These are phyloP conservation scores for Acipenser transmontanus DNA, from an alignment of 2,797 vertebrate genomes.

Conservation along the genomic window DNA sequence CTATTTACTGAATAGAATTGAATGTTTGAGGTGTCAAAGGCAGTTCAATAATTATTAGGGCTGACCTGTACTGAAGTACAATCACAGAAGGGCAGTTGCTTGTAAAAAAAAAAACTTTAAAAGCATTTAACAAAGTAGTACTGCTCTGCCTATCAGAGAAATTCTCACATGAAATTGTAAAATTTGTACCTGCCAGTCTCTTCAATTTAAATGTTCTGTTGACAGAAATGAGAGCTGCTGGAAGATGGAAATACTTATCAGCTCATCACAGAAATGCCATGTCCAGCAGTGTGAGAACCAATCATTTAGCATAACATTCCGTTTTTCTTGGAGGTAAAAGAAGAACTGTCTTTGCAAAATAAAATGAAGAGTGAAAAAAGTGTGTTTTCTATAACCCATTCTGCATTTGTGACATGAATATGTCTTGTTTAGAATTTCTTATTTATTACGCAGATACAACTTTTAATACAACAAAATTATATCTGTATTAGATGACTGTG, in stretches of 20 bases:
- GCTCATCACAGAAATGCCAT: conserved; percentile 48
- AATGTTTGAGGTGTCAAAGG: conserved; percentile 25
- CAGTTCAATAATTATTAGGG: conserved; percentile 30
- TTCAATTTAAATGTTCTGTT: conserved; percentile 57
- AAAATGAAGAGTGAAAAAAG: too few relatives aligned
- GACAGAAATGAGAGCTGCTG: conserved; percentile 41
- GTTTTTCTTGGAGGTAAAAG: conserved; percentile 20
- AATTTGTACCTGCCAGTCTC: conserved; percentile 56
- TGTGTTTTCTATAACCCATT: too few relatives aligned
- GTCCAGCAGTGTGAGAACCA: conserved; percentile 50
- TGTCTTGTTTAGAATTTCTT: too few relatives aligned
- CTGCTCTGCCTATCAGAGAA: conserved; percentile 46
- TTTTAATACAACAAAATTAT: too few relatives aligned
- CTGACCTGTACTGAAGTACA: conserved; percentile 34
- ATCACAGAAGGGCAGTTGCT: conserved; percentile 27
- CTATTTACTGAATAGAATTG: conserved; percentile 24
- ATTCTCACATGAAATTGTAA: conserved; percentile 58
- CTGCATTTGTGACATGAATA: too few relatives aligned
- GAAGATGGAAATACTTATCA: conserved; percentile 57
- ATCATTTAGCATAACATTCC: conserved; percentile 37
- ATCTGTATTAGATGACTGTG: too few relatives aligned
- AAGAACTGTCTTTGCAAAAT: too few relatives aligned
- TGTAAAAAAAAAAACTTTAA: conserved; percentile 40
- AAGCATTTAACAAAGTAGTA: conserved; percentile 30
- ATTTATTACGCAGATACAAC: too few relatives aligned